Percentiles rank a stretch among this genome's conserved stretches.
These are phyloP conservation scores for Cheirogaleus major DNA, from an alignment of 2,797 vertebrate species.

Conservation along the genomic window DNA sequence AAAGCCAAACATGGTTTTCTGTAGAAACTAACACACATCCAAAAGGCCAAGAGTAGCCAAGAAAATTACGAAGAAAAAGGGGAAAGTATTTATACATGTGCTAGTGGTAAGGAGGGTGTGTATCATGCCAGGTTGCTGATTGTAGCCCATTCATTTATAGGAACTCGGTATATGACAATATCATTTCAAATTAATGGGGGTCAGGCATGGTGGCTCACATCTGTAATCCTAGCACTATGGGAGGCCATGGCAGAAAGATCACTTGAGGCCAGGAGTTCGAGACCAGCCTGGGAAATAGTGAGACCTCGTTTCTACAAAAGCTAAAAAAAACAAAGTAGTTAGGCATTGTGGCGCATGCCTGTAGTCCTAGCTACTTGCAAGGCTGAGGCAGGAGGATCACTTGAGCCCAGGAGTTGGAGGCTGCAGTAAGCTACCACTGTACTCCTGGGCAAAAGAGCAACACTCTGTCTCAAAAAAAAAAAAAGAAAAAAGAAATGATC, in stretches of 20 bases:
- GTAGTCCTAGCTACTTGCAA: too few species aligned
- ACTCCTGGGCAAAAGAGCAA: not conserved
- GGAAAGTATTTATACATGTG: not conserved
- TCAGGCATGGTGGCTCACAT: too few species aligned
- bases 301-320: too few species aligned
- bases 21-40: not conserved
- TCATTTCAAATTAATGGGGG: slow-evolving; percentile 12
- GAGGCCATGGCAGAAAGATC: too few species aligned
- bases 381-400: too few species aligned
- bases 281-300: too few species aligned
- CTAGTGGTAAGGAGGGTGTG: not conserved
- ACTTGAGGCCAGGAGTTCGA: too few species aligned
- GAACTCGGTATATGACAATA: not conserved
- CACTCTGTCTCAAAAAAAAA: too few species aligned
- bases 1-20: slow-evolving; percentile 16
- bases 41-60: slow-evolving; percentile 5
- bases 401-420: too few species aligned
- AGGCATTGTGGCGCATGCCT: too few species aligned
- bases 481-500: not conserved
- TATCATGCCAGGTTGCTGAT: not conserved
- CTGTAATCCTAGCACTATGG: too few species aligned
- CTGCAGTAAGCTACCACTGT: not conserved
- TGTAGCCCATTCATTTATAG: not conserved
- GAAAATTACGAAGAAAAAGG: not conserved
- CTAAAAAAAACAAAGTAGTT: too few species aligned